Base-by-base conservation (phyloP, 2,888 invertebrate species). In the Tholera decimalis region DNA sequence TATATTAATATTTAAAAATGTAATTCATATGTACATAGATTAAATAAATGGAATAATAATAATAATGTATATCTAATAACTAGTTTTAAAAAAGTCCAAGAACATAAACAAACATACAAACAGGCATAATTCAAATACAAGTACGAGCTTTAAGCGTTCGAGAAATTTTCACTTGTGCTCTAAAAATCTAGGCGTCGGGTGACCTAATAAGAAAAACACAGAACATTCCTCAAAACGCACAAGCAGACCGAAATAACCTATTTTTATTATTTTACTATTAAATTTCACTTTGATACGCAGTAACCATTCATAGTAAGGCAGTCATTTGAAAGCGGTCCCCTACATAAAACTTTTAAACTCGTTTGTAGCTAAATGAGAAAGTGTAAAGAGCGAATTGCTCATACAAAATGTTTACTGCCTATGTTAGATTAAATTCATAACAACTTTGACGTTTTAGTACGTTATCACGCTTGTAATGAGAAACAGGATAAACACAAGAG, bases 311-410 rank as follows among this genome's bases (percentile, higher is more conserved):
- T 41, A 44, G 43, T 49, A 37, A 41, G 4, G 20, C 43, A 56
- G 43, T 59, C 22, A 75, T 74, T 57, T 60, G 13, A 64, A 67
- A 33, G 41, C 28, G 15, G 43, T 49, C 54, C 24, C 39, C 28
- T 39, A 57, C 63, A 77, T 69, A 35, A 43, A 77, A 65, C 41
- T 65, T 74, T 73, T 56, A 44, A 55, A 64, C 74, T 71, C 41
- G 35, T 58, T 68, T 57, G 58, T 44, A 49, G 49, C 28, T 33
- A 55, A 73, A 67, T 57, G 70, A 43, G 50, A 69, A 71, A 74
- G 67, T 74, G 73, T 67, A 44, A 56, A 72, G 43, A 77, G 69
- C 41, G 56, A 58, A 77, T 65, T 60, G 67, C 65, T 65, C 35
- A 11, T 33, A 60, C 67, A 57, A 66, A 73, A 62, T 67, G 50